A percentile compares a stretch with the other conserved stretches of the same genome.
phyloP scores from a whole-genome alignment of 1,140 invertebrate species.

The Heliconius hermathena region DNA sequence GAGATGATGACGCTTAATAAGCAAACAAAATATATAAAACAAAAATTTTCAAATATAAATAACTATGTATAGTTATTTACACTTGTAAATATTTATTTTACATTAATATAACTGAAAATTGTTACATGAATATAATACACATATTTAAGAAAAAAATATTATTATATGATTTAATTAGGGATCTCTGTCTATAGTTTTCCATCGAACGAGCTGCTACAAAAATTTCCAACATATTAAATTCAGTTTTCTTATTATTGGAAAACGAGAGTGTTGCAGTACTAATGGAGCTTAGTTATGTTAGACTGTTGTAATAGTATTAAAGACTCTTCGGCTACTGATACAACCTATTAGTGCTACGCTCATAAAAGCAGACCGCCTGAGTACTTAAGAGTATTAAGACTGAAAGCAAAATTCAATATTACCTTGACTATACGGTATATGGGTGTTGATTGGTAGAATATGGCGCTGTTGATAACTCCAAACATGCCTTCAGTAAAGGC shows the following conservation, averaged over 20 bases:
- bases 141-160: too few species aligned
- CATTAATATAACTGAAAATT: too few species aligned
- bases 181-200: not conserved
- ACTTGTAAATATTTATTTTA: too few species aligned
- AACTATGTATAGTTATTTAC: too few species aligned
- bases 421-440: constrained; percentile 79
- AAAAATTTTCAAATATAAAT: too few species aligned
- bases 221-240: constrained; percentile 13
- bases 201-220: not conserved
- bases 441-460: constrained; percentile 88
- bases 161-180: too few species aligned
- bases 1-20: too few species aligned
- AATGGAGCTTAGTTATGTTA: constrained; percentile 26
- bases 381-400: constrained; percentile 35
- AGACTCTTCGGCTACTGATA: constrained; percentile 31
- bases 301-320: constrained; percentile 24
- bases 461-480: constrained; percentile 91
- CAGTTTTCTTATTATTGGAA: constrained; percentile 17
- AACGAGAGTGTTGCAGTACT: constrained; percentile 21
- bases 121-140: too few species aligned
- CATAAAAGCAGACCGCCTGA: constrained; percentile 25
- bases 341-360: constrained; percentile 29
- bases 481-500: constrained; percentile 96
- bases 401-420: constrained; percentile 33
- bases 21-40: too few species aligned